phyloP scores from a whole-genome alignment of 2,888 invertebrate species.

The Ecliptopera silaceata region DNA sequence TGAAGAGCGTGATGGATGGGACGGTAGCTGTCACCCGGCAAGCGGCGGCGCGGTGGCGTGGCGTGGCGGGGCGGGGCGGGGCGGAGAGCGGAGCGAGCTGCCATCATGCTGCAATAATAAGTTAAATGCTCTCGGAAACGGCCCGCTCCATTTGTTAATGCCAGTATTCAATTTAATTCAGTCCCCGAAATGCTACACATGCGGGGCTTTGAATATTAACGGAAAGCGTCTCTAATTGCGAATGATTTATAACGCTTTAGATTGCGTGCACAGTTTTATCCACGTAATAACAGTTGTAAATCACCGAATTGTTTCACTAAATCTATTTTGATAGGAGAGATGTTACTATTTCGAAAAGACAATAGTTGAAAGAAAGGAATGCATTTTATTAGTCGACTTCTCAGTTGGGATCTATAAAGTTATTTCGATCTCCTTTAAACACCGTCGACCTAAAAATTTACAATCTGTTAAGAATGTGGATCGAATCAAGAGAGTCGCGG shows the following conservation, averaged over 20 bases:
- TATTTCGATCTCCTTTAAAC: conserved; percentile 52
- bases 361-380: conserved; percentile 28
- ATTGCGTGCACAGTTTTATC: conserved; percentile 17
- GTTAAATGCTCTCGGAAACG: conserved; percentile 78
- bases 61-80: conserved; percentile 46
- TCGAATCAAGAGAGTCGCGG: conserved; percentile 62
- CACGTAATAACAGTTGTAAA: conserved; percentile 16
- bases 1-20: conserved; percentile 80
- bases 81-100: conserved; percentile 48
- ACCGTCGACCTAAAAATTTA: conserved; percentile 54
- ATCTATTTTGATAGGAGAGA: conserved; percentile 17
- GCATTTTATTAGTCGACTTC: conserved; percentile 36
- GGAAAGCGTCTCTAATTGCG: conserved; percentile 58
- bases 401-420: conserved; percentile 46
- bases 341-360: conserved; percentile 30
- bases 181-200: conserved; percentile 73
- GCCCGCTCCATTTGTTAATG: conserved; percentile 79
- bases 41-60: conserved; percentile 49
- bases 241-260: conserved; percentile 49
- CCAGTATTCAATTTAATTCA: conserved; percentile 81
- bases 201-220: conserved; percentile 72
- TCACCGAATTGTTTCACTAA: conserved; percentile 10
- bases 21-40: conserved; percentile 72
- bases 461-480: conserved; percentile 54
- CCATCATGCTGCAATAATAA: conserved; percentile 77